Base-by-base conservation (phyloP, 2,888 invertebrate genomes). In the Fissipunctia ypsillon region DNA sequence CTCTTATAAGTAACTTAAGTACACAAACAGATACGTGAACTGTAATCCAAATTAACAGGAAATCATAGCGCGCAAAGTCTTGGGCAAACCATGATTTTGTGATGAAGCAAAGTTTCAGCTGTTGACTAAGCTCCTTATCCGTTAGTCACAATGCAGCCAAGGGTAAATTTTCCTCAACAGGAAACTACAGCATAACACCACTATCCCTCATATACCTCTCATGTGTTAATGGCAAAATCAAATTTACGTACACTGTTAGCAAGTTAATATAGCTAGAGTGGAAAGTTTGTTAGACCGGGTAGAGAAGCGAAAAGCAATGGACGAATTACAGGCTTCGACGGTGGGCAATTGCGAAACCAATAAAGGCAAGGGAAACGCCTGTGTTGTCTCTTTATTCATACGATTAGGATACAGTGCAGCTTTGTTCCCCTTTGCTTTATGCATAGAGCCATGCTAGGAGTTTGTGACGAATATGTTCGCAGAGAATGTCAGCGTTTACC, bases 171-270 rank as follows among this genome's bases (percentile, higher is more conserved):
- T 48, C 66, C 72, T 66, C 43, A 43, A 52, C 48, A 45, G 14
- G 14, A 48, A 57, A 79, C 65, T 57, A 59, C 38, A 43, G 41
- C 5, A 69, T 31, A 69, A n/a, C 50, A 69, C 50, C 45, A 70
- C 56, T 68, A 70, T 68, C 67, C 48, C 50, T 54, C 60, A 68
- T 59, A 48, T 57, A 83, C 43, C 45, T 45, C 64, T 54, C 64
- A 65, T 68, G 54, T 73, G 43, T 68, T 83, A 83, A 79, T 79
- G 73, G 83, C 68, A 83, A 79, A 81, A 81, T 83, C 74, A 71
- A 83, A 83, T 81, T 81, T 83, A 79, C 80, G 80, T 74, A 61
- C 28, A 74, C 83, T 65, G 67, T 83, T 70, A 78, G 56, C 56
- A 63, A 70, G 66, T 82, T 81, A 78, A 78, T 78, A 78, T 77